Evolutionary conservation across 1,140 invertebrate species (phyloP), one percentile per base, ranked within the genome.

Genomic region (Drosophila simulans): DNA sequence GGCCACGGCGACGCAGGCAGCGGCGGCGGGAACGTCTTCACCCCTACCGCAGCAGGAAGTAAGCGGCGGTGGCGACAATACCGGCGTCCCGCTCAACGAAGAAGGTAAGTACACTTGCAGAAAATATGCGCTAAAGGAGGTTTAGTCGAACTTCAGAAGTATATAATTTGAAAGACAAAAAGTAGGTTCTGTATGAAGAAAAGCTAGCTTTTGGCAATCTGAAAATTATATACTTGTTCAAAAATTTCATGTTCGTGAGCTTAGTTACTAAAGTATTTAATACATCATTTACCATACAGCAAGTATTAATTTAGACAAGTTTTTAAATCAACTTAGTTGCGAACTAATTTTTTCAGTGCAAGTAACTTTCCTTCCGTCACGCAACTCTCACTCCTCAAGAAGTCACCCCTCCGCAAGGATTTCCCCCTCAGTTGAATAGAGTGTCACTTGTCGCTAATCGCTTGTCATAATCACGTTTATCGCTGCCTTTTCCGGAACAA

Each of bases 381-480:
- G 25, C 64, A 70, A 42, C 42, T 46, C 65, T 35, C 20, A 48
- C 60, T 52, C 15, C 27, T 25, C 12, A 2, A 22, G 8, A 5
- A 48, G n/a, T 34, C 20, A 45, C 10, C 39, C 40, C 45, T 55
- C 20, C 13, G 25, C 11, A 43, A 60, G 55, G 66, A 51, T 73
- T 74, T 5, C 7, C 54, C 42, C 46, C 48, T 34, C 42, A 20
- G 40, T 57, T 70, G 34, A 57, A 49, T 84, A 57, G 57, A 88
- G 84, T 89, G 85, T 84, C 85, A 89, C 84, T 89, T 89, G 84
- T 81, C 85, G 63, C 80, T 89, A 90, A 89, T 89, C 84, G 77
- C 68, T 66, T 57, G 80, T 65, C 62, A 90, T 78, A 89, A 90
- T 89, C 84, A 89, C 84, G 84, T 89, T 89, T 88, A 84, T 88